Evolutionary conservation across 2,113 vertebrate species (phyloP).

Genomic region (Tylochromis polylepis): DNA sequence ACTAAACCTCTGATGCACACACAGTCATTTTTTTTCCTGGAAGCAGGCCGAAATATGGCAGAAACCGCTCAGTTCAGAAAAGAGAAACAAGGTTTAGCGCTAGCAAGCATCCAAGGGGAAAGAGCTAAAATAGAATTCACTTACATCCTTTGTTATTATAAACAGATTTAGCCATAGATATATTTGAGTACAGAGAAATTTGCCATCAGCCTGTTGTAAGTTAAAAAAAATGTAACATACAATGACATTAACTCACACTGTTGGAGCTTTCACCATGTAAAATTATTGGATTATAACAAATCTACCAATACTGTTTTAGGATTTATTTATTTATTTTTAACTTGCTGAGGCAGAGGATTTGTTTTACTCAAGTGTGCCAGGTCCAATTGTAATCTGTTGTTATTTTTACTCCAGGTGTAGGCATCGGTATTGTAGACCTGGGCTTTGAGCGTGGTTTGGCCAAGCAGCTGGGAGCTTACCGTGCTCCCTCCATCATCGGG

Average conservation of each 20-base stretch:
- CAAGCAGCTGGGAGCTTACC: slow-evolving; percentile 87
- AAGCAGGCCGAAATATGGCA: not conserved
- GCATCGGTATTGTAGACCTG: slow-evolving; percentile 89
- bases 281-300: not conserved
- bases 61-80: not conserved
- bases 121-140: not conserved
- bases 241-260: not conserved
- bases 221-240: not conserved
- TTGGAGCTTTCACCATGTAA: not conserved
- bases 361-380: not conserved
- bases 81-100: not conserved
- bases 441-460: slow-evolving; percentile 87
- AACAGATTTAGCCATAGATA: not conserved
- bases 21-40: not conserved
- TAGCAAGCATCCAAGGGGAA: not conserved
- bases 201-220: not conserved
- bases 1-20: not conserved
- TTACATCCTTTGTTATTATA: not conserved
- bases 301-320: not conserved
- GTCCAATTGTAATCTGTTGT: not conserved
- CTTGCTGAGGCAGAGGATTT: not conserved
- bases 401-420: slow-evolving; percentile 77
- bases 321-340: not conserved
- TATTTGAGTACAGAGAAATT: not conserved
- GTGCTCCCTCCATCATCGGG: slow-evolving; percentile 86